Base-by-base conservation (phyloP, 2,113 vertebrate species). In the Rhynchomys soricoides region DNA sequence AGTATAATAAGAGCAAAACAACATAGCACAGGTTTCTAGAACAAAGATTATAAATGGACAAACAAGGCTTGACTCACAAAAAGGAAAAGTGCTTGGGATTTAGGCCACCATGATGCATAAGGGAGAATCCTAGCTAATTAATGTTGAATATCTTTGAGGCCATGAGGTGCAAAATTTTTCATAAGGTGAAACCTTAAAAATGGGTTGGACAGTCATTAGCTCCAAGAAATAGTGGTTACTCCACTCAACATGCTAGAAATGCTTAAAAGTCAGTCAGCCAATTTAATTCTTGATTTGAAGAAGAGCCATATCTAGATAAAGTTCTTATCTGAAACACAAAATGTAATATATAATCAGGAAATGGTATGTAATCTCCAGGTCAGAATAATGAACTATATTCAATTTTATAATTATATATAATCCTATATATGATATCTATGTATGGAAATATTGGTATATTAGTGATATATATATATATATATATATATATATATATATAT, bases 111-210 rank as follows among this genome's bases (percentile, higher is more conserved):
- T 64, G 10, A 34, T 57, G 71, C 71, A 43, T 43, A 74, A 43
- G 19, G 43, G 21, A 74, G 37, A 74, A 74, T 74, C 21, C 71
- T 74, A 74, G 71, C 21, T 73, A 73, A 73, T 73, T 73, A 74
- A 74, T 13, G 15, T 45, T 89, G 52, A 11, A 48, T 91, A 93
- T 95, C 52, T 73, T 52, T 15, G 15, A 48, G 45, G 22, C 68
- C 70, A 88, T 16, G 73, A 8, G 77, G 31, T 24, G 19, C 34
- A 82, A 17, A 88, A 5, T 75, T 71, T 85, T 93, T 59, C 68
- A 74, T 92, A 21, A 95, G 70, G 21, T 93, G 62, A 93, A 59
- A 74, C 45, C 83, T 96, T 21, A 90, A 71, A 74, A 81, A 71
- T 75, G 3, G 81, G n/a, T 71, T 88, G 17, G 6, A 34, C 0